Percentiles rank a stretch among this genome's conserved stretches.
These are phyloP conservation scores for Tenthredo scrophulariae DNA, from an alignment of 2,888 invertebrate genomes.

Conservation along the genomic window DNA sequence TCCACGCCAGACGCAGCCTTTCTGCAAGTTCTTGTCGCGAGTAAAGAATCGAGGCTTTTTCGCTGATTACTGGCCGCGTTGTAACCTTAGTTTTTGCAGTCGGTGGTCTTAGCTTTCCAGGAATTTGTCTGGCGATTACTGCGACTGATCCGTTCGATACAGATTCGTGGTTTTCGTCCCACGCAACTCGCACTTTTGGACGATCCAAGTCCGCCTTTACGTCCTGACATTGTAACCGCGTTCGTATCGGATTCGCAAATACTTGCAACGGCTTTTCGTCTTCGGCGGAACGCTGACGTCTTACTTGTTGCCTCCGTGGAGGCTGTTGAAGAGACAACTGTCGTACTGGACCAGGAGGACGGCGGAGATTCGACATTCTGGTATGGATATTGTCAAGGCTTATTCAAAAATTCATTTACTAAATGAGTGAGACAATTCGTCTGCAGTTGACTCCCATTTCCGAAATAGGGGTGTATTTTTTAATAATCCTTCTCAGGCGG, in stretches of 20 bases:
- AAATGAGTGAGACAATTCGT: neutral
- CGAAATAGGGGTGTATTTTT: neutral
- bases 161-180: slow-evolving; percentile 64
- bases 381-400: neutral
- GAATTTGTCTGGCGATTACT: slow-evolving; percentile 73
- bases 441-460: neutral
- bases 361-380: slow-evolving; percentile 56
- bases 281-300: slow-evolving; percentile 74
- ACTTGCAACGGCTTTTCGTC: slow-evolving; percentile 67
- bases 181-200: slow-evolving; percentile 72
- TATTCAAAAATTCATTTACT: neutral
- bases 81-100: slow-evolving; percentile 53
- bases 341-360: slow-evolving; percentile 68
- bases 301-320: slow-evolving; percentile 66
- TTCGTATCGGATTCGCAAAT: slow-evolving; percentile 61
- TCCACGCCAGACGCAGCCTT: slow-evolving; percentile 79
- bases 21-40: slow-evolving; percentile 79
- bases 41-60: slow-evolving; percentile 72
- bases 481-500: neutral
- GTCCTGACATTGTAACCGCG: slow-evolving; percentile 39
- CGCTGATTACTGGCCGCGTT: slow-evolving; percentile 54
- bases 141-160: slow-evolving; percentile 64
- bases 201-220: slow-evolving; percentile 59
- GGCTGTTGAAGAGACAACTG: slow-evolving; percentile 74
- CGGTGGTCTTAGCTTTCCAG: slow-evolving; percentile 65